phyloP scores from a whole-genome alignment of 1,140 invertebrate genomes.

The Chrysopa pallens region DNA sequence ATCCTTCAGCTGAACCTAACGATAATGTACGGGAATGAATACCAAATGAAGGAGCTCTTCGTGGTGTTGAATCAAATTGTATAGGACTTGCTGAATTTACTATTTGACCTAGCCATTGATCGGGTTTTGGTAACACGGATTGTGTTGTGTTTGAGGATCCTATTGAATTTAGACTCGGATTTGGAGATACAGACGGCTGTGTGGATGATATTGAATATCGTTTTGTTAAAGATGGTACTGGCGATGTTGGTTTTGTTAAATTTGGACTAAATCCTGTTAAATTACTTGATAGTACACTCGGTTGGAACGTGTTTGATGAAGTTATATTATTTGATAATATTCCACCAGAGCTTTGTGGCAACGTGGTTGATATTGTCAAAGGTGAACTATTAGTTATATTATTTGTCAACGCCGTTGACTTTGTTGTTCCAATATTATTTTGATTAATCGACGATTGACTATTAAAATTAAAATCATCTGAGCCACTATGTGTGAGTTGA shows the following conservation, averaged over 20 bases:
- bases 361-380: background rate
- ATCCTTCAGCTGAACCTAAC: constrained; percentile 28
- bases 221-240: constrained; percentile 22
- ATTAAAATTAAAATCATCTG: constrained; percentile 35
- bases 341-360: background rate
- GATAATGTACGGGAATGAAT: constrained; percentile 43
- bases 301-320: constrained; percentile 10
- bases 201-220: constrained; percentile 16
- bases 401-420: constrained; percentile 9
- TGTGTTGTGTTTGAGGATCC: constrained; percentile 13
- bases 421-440: constrained; percentile 23
- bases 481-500: constrained; percentile 52
- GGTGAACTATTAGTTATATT: constrained; percentile 4
- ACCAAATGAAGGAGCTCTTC: constrained; percentile 30
- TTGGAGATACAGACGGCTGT: constrained; percentile 15
- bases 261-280: constrained; percentile 21
- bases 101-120: constrained; percentile 55
- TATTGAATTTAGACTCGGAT: constrained; percentile 12
- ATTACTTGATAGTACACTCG: constrained; percentile 19
- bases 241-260: constrained; percentile 25
- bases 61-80: constrained; percentile 19
- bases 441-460: constrained; percentile 32
- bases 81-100: constrained; percentile 6
- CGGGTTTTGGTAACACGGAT: constrained; percentile 41
- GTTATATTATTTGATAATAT: constrained; percentile 14